Evolutionary conservation across 2,888 invertebrate genomes (phyloP), one percentile per base, ranked within the genome.

Genomic region (Opisthograptis luteolata): DNA sequence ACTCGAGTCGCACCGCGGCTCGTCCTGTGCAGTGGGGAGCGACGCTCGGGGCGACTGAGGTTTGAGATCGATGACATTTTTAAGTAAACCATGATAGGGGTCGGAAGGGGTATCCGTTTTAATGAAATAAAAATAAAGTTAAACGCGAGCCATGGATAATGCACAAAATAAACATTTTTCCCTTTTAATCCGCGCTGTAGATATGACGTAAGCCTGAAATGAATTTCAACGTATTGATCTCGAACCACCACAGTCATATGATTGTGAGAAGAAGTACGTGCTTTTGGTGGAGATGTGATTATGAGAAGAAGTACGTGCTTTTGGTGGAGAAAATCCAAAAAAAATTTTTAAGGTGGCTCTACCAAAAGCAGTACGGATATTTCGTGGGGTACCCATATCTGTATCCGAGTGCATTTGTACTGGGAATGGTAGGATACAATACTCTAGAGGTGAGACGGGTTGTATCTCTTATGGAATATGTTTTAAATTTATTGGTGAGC

Each of bases 41-140:
- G 32, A 19, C 9, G 10, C 9, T 19, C 43, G 36, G 57, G 47
- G 64, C 48, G 60, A 60, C 43, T 32, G 40, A 35, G 50, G 52
- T 39, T 47, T 31, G 14, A 36, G 31, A 42, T 42, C 35, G 44
- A 40, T 36, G 55, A 56, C 57, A 37, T 28, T 58, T 60, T 60
- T 60, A n/a, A n/a, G n/a, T 62, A 10, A 24, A 17, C 7, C 9
- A 4, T 58, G 57, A 48, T 58, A 56, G 46, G 43, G 46, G 58
- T 60, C 56, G 55, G 32, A 20, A 55, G 51, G 40, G 54, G 55
- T 48, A 59, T 53, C 48, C 22, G 31, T 47, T 50, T 50, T 47
- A 57, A 57, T 52, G 28, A 53, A 60, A 51, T 40, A 42, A 55
- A 57, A 56, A 56, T 54, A 59, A 39, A 39, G 52, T 12, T 14